These are phyloP conservation scores for Psilanteris sp. DNA, from an alignment of 1,140 invertebrate species.

Conservation along the genomic window DNA sequence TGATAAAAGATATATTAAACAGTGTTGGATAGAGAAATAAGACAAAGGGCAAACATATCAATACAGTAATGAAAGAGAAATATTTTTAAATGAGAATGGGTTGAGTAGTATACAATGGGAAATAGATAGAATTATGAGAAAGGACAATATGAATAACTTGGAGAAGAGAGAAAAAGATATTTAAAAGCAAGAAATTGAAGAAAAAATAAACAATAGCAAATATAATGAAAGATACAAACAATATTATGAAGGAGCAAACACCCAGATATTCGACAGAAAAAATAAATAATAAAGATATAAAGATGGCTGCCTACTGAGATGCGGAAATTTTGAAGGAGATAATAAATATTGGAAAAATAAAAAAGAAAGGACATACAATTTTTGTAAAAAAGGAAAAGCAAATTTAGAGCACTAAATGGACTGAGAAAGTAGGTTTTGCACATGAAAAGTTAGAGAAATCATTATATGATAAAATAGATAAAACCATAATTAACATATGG, in stretches of 20 bases:
- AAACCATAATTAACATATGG: no score
- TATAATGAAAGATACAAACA: conserved; percentile 10
- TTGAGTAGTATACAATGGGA: no score
- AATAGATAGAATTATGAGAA: neutral
- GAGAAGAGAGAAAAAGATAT: conserved; percentile 8
- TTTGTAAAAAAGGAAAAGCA: neutral
- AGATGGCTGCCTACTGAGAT: conserved; percentile 1
- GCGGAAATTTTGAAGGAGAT: conserved; percentile 2
- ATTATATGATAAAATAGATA: no score
- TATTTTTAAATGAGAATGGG: neutral
- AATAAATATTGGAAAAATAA: conserved; percentile 10
- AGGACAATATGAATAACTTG: neutral
- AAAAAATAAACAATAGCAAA: conserved; percentile 1
- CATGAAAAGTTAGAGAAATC: no score
- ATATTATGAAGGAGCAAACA: neutral
- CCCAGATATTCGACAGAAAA: conserved; percentile 9
- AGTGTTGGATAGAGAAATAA: no score
- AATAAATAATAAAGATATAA: conserved; percentile 11
- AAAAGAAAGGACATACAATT: conserved; percentile 1
- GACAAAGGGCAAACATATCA: no score
- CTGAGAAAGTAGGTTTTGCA: no score
- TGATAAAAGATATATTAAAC: no score
- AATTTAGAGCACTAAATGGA: conserved; percentile 6
- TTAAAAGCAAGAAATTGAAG: conserved; percentile 6
- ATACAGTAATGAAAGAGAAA: no score